A percentile compares a stretch with the other conserved stretches of the same genome.
Conservation (phyloP, 2,797 vertebrate genomes). For the Hybognathus amarus region DNA sequence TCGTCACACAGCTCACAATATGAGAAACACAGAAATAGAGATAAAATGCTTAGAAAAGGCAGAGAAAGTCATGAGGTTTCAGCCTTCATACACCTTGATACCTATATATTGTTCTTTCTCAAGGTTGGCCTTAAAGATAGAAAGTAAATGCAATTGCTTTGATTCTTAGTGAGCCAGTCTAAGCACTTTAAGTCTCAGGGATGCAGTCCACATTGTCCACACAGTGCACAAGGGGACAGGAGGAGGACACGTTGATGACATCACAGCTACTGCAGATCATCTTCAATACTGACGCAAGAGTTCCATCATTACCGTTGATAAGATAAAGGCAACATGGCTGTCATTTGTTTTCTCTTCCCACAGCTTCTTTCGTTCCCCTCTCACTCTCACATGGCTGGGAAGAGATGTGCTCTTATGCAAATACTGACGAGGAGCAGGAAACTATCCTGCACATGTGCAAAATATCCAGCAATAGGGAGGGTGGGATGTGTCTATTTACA, state of each 20-base stretch:
- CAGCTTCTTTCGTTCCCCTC: slow-evolving; percentile 25
- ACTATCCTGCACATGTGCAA: slow-evolving; percentile 72
- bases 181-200: slow-evolving; percentile 48
- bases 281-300: slow-evolving; percentile 66
- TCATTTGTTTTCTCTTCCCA: slow-evolving; percentile 35
- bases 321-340: slow-evolving; percentile 64
- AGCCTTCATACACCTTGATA: not conserved
- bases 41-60: slow-evolving; percentile 52
- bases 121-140: slow-evolving; percentile 2
- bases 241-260: slow-evolving; percentile 12
- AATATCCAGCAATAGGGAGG: slow-evolving; percentile 63
- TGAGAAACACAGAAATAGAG: slow-evolving; percentile 57
- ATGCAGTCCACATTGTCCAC: slow-evolving; percentile 67
- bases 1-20: slow-evolving; percentile 78
- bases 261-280: slow-evolving; percentile 41
- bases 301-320: slow-evolving; percentile 63
- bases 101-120: not conserved
- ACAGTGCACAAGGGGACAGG: slow-evolving; percentile 50
- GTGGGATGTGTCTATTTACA: slow-evolving; percentile 65
- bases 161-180: slow-evolving; percentile 55
- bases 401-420: slow-evolving; percentile 58
- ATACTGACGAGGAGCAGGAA: slow-evolving; percentile 77
- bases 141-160: not conserved
- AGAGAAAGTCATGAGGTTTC: not conserved
- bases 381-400: slow-evolving; percentile 24